Conservation (phyloP, 2,113 vertebrate species). For the Carettochelys insculpta region DNA sequence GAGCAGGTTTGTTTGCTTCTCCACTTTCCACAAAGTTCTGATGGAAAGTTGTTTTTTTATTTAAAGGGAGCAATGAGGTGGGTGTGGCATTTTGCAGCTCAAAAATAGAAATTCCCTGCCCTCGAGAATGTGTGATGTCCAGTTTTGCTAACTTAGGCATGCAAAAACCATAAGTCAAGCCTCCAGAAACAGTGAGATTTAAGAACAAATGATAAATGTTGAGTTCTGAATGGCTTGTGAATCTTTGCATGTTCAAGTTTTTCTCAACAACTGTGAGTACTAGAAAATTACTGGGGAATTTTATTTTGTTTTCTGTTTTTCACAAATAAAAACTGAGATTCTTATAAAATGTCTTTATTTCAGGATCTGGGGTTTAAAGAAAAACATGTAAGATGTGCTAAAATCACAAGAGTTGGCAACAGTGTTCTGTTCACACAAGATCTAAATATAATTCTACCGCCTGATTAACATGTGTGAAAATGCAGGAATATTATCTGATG, state of each 20-base stretch:
- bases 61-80: neutral
- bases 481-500: neutral
- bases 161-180: neutral
- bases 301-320: neutral
- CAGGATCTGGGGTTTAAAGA: neutral
- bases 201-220: neutral
- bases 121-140: neutral
- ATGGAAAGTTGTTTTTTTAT: neutral
- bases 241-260: neutral
- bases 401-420: neutral
- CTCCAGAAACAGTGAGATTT: neutral
- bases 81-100: neutral
- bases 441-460: neutral
- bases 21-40: neutral
- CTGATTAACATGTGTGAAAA: neutral
- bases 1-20: constrained; percentile 9
- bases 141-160: neutral
- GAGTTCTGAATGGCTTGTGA: neutral
- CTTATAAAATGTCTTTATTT: neutral
- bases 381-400: neutral
- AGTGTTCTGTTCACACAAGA: neutral
- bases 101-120: neutral
- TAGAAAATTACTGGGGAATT: neutral
- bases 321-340: neutral
- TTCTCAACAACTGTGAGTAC: neutral